Evolutionary conservation across 2,888 invertebrate genomes (phyloP).

Genomic region (Heliconius cydno): DNA sequence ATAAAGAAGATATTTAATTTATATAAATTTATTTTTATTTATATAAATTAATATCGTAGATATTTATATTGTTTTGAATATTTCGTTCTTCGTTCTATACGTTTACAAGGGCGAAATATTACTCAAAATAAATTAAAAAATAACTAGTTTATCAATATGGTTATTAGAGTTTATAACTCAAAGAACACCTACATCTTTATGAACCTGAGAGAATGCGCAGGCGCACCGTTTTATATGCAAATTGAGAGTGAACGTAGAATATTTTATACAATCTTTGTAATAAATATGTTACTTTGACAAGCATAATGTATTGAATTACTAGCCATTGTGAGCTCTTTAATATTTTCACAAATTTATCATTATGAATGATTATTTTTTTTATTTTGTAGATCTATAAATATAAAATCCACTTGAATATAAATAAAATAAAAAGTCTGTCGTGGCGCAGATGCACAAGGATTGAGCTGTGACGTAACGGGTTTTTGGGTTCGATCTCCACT

Average conservation of each 20-base stretch:
- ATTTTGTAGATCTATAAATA: no score
- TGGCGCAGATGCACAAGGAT: no score
- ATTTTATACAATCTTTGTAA: slow-evolving; percentile 16
- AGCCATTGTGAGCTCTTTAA: no score
- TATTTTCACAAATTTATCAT: no score
- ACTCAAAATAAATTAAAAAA: background rate
- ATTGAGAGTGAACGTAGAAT: slow-evolving; percentile 23
- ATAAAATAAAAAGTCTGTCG: no score
- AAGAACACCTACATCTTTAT: background rate
- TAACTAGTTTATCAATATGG: background rate
- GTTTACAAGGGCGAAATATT: background rate
- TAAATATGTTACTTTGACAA: background rate
- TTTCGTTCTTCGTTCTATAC: background rate
- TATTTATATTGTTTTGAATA: background rate
- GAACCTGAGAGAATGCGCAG: slow-evolving; percentile 4
- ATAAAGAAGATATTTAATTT: no score
- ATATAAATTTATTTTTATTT: no score
- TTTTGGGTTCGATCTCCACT: no score
- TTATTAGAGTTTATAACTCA: background rate
- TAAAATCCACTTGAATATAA: no score
- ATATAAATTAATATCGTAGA: no score
- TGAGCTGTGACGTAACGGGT: no score
- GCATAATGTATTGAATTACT: background rate
- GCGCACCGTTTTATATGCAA: slow-evolving; percentile 35
- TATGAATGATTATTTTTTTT: no score